These are phyloP conservation scores for Pasiphila rectangulata DNA, from an alignment of 2,888 invertebrate genomes.

Conservation along the genomic window DNA sequence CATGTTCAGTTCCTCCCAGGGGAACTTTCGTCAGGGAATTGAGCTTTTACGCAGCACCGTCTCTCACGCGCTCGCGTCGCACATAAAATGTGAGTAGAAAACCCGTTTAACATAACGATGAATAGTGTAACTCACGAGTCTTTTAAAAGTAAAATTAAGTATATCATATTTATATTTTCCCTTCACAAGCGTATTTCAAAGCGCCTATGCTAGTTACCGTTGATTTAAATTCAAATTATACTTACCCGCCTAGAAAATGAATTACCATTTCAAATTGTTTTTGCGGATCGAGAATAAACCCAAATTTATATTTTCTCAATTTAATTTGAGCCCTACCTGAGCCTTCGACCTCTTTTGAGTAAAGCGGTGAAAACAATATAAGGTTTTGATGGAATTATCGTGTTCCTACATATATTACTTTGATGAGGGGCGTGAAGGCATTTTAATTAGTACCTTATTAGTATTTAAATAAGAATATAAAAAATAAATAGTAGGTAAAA, in stretches of 20 bases:
- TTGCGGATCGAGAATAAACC: neutral
- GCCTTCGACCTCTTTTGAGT: neutral
- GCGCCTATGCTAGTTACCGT: neutral
- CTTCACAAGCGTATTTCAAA: neutral
- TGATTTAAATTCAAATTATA: neutral
- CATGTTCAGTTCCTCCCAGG: no score
- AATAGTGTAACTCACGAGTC: neutral
- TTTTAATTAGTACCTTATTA: neutral
- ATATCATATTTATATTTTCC: no score
- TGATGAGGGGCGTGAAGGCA: neutral
- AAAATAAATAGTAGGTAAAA: no score
- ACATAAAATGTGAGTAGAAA: no score
- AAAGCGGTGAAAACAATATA: slow-evolving; percentile 2
- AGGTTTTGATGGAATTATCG: slow-evolving; percentile 3
- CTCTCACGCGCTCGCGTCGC: no score
- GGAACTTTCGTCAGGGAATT: no score
- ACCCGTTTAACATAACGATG: no score
- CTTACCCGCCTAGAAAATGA: neutral
- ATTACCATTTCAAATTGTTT: slow-evolving; percentile 7
- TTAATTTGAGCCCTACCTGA: slow-evolving; percentile 1
- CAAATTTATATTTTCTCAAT: slow-evolving; percentile 3
- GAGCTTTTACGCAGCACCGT: no score
- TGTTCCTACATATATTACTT: slow-evolving; percentile 15
- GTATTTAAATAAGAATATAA: no score
- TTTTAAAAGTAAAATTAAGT: neutral